A percentile compares a stretch with the other conserved stretches of the same genome.
Evolutionary conservation across 2,797 vertebrate genomes (phyloP).

Genomic region (Huso huso): DNA sequence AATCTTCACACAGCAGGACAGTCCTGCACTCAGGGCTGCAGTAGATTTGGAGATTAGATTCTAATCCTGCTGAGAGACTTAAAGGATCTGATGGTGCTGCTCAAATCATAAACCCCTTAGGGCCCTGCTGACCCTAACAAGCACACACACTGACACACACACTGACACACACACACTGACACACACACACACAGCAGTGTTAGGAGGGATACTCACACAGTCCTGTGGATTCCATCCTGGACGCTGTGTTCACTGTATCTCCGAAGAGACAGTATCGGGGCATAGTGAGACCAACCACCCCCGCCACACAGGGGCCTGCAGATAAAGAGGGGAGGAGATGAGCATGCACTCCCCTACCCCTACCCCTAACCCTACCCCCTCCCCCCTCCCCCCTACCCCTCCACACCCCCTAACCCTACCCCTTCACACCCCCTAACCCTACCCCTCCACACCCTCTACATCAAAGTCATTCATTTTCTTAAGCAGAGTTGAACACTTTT

Average conservation of each 20-base stretch:
- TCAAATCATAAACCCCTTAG: conserved; percentile 47
- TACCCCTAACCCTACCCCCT: no score
- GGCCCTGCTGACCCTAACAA: conserved; percentile 33
- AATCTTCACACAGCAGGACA: no score
- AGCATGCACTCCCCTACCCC: no score
- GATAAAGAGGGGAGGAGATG: no score
- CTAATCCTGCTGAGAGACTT: conserved; percentile 63
- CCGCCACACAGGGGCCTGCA: conserved; percentile 83
- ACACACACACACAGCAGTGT: background rate
- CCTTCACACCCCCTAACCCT: no score
- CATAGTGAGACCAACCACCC: conserved; percentile 92
- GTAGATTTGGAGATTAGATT: conserved; percentile 9
- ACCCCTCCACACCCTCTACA: no score
- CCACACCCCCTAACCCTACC: no score
- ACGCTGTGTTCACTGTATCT: conserved; percentile 90
- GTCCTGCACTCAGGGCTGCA: no score
- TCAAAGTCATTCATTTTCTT: no score
- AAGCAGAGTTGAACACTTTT: no score
- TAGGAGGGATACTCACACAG: conserved; percentile 65
- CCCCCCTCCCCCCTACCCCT: no score
- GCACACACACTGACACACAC: background rate
- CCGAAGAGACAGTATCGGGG: conserved; percentile 91
- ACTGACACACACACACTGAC: no score
- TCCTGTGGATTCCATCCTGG: conserved; percentile 86
- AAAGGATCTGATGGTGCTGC: conserved; percentile 54